Evolutionary conservation across 2,888 invertebrate genomes (phyloP), one percentile per base, ranked within the genome.

Genomic region (Heliconius sara): DNA sequence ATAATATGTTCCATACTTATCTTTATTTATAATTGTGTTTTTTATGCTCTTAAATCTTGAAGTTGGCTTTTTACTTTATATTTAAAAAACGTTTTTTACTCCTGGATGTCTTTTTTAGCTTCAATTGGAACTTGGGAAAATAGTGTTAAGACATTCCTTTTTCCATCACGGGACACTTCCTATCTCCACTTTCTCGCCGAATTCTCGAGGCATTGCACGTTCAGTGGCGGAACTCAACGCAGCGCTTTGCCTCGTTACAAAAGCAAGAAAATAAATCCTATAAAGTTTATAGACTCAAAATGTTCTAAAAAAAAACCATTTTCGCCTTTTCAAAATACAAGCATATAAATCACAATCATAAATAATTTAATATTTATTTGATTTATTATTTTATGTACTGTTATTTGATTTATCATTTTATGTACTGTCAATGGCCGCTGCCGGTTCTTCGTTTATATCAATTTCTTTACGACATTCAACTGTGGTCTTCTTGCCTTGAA

Each of bases 401-500:
- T 77, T n/a, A n/a, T n/a, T n/a, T n/a, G n/a, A n/a, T n/a, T n/a
- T n/a, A n/a, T n/a, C n/a, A n/a, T n/a, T 75, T 66, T 65, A 65
- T 72, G 63, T 76, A 66, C 22, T 76, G 7, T 77, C 60, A 12
- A 66, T 30, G 3, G 52, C 16, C 6, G 12, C 6, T 6, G 6
- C 9, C 6, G 19, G 52, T 60, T 25, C 47, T 76, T 73, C 66
- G 2, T 75, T 74, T 57, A 30, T 30, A 34, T 39, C 47, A 71
- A 70, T 65, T 74, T 57, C 60, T 19, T 47, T 75, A 19, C 73
- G 39, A 67, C 68, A 77, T 19, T 79, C 78, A n/a, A 74, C 79
- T 43, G 78, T 39, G 22, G 43, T 39, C 12, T 75, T 39, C 12
- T 75, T 39, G 22, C 88, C 87, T 13, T 85, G 82, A 80, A 90